Evolutionary conservation across 2,888 invertebrate genomes (phyloP), one percentile per base, ranked within the genome.

Genomic region (Nomada fucata): DNA sequence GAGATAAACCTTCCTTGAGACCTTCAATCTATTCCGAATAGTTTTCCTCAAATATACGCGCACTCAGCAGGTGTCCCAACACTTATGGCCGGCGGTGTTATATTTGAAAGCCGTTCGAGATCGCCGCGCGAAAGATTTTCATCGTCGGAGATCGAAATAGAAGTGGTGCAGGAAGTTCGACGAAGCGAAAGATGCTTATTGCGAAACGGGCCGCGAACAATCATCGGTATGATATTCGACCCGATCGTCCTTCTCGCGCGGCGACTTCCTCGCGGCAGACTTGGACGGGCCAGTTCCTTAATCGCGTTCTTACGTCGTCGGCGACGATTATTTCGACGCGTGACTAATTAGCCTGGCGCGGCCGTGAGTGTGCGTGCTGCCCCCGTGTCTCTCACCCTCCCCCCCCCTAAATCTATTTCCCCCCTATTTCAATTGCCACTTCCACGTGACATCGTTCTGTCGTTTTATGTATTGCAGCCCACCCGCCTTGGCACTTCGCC

Each of bases 401-500:
- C 50, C 52, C 26, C 26, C n/a, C n/a, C n/a, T n/a, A n/a, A 64
- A 13, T n/a, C 52, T 18, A 50, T 50, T 26, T 26, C 61, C 11
- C 55, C 47, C 65, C 53, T 44, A 70, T 92, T 90, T 92, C 92
- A 90, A 88, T 93, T 82, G 55, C 76, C 74, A 76, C 63, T 64
- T 74, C 89, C 91, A 92, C 90, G 92, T 92, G 91, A 92, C 82
- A 86, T 91, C 88, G 90, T 91, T 91, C 89, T 90, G 89, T 91
- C 88, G 90, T 92, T 89, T 86, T 91, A 85, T 92, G 89, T 89
- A 90, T 93, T 93, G 85, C 93, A 93, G 93, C 90, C 89, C 88
- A 83, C 85, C 79, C 89, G 90, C 75, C 87, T 92, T 93, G 94
- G 94, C 93, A 92, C 86, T 82, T 86, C 92, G 92, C 93, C 93